These are phyloP conservation scores for Coelogynopora nodosa DNA, from an alignment of 2,888 invertebrate species.

Conservation along the genomic window DNA sequence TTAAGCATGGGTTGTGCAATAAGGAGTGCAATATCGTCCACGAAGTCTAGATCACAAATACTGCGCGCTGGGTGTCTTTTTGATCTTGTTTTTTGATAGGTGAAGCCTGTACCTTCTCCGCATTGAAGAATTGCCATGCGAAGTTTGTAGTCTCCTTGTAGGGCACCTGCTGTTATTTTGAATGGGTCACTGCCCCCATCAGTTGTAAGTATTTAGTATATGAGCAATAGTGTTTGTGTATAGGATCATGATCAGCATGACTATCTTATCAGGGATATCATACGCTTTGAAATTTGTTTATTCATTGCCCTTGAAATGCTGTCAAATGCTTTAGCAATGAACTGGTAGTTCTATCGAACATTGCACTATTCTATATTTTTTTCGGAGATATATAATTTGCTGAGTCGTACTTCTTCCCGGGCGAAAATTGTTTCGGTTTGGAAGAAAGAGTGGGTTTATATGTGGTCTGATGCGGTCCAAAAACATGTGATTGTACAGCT, in stretches of 20 bases:
- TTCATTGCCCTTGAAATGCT: neutral
- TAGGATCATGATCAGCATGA: neutral
- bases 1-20: neutral
- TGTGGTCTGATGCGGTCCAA: slow-evolving; percentile 19
- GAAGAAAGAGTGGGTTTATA: neutral
- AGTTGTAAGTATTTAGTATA: neutral
- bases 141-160: neutral
- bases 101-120: slow-evolving; percentile 1
- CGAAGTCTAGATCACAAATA: slow-evolving; percentile 19
- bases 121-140: slow-evolving; percentile 5
- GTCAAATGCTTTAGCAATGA: slow-evolving; percentile 8
- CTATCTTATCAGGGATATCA: neutral
- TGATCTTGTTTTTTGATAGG: neutral
- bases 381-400: neutral
- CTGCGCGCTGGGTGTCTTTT: slow-evolving; percentile 24
- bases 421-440: slow-evolving; percentile 9
- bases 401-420: slow-evolving; percentile 1
- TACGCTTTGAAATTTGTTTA: neutral
- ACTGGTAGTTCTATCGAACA: slow-evolving; percentile 25
- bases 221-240: neutral
- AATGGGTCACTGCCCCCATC: neutral
- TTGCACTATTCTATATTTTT: neutral
- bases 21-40: neutral
- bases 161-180: neutral
- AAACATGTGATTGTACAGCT: neutral